Percentiles rank a stretch among this genome's conserved stretches.
Conservation (phyloP, 2,888 invertebrate genomes). For the Drosophila suboccidentalis region DNA sequence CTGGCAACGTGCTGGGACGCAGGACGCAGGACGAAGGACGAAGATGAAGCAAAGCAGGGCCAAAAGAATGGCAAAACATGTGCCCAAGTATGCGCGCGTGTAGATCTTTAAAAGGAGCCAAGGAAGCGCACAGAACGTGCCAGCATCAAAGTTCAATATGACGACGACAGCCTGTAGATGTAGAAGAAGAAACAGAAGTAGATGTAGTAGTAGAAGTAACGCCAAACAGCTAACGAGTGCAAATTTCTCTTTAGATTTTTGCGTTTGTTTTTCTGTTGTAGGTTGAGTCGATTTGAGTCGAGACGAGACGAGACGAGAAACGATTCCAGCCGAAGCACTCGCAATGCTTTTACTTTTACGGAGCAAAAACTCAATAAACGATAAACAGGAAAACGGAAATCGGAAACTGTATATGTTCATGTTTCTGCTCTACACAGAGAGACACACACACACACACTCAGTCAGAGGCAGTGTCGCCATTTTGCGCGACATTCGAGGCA, state of each 20-base stretch:
- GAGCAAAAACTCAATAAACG: conserved; percentile 80
- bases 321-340: conserved; percentile 10
- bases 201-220: conserved; percentile 11
- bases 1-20: conserved; percentile 47
- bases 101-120: conserved; percentile 67
- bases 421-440: conserved; percentile 57
- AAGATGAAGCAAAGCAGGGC: conserved; percentile 3
- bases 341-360: conserved; percentile 74
- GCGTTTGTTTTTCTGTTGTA: conserved; percentile 29
- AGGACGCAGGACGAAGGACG: conserved; percentile 22
- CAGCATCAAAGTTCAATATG: conserved; percentile 80
- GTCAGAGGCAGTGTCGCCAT: conserved; percentile 51
- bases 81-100: conserved; percentile 75
- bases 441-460: conserved; percentile 28
- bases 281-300: background rate
- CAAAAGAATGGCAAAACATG: conserved; percentile 57
- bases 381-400: conserved; percentile 84
- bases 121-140: conserved; percentile 68
- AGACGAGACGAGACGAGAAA: background rate
- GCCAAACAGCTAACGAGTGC: conserved; percentile 76
- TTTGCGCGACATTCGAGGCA: conserved; percentile 57
- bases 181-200: conserved; percentile 1
- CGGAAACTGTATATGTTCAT: conserved; percentile 78
- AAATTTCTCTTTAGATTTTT: conserved; percentile 68
- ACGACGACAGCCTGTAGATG: conserved; percentile 42